Percentiles rank a stretch among this genome's conserved stretches.
These are phyloP conservation scores for Pseudopodoces humilis DNA, from an alignment of 2,113 vertebrate species.

Conservation along the genomic window DNA sequence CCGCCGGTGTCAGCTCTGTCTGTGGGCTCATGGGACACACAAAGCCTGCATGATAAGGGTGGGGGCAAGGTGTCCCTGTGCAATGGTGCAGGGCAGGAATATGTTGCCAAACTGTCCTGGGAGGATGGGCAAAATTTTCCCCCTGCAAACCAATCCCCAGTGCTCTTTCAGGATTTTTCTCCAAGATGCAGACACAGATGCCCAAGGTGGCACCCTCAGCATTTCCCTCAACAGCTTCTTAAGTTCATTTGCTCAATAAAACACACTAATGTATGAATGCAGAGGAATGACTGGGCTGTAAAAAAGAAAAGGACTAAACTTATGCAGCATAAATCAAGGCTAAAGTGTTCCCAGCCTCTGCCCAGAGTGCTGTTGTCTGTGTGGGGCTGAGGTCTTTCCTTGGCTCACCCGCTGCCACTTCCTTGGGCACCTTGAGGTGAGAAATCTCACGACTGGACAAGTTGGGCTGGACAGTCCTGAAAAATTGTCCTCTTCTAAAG, in stretches of 20 bases:
- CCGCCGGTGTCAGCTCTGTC: background rate
- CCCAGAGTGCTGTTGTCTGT: background rate
- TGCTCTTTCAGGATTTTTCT: background rate
- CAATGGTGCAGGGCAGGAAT: background rate
- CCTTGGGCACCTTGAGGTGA: background rate
- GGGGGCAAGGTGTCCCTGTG: background rate
- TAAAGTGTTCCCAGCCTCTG: background rate
- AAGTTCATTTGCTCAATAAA: background rate
- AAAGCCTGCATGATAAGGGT: background rate
- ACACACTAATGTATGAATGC: background rate
- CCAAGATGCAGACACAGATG: background rate
- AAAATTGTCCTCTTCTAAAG: background rate
- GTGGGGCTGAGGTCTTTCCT: background rate
- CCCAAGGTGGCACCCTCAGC: background rate
- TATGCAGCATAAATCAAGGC: background rate
- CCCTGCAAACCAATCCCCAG: background rate
- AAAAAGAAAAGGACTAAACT: background rate
- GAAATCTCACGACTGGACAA: background rate
- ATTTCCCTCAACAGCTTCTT: background rate
- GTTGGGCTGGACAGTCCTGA: background rate
- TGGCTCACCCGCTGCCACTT: background rate
- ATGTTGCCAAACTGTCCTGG: background rate
- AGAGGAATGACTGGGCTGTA: background rate
- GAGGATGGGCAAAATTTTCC: background rate
- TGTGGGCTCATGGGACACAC: background rate